Base-by-base conservation (phyloP, 2,888 invertebrate species). In the Scelioninae gen. 2 region DNA sequence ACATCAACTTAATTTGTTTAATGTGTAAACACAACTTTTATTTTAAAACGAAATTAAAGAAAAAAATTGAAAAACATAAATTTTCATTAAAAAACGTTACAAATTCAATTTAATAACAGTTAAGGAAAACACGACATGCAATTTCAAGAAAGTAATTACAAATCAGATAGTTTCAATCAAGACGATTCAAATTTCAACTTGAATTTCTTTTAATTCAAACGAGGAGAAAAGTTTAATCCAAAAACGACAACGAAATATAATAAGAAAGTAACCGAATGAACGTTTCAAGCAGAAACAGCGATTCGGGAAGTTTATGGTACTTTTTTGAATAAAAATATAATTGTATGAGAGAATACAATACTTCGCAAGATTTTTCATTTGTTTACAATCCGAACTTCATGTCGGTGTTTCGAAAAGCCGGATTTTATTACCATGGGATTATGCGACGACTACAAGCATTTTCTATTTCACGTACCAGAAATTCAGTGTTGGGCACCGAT, bases 401-500 rank as follows among this genome's bases (percentile, higher is more conserved):
- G 61, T 46, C 46, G 50, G 18, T 67, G 71, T 61, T 72, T 55
- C 48, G 67, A 61, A 72, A 74, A 74, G 70, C 69, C 65, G 55
- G 48, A 64, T 69, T 69, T 74, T 74, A 73, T 73, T 60, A 69
- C 64, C 58, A 35, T 35, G 9, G 69, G 73, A 73, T 73, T 73
- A 73, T 39, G 58, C 52, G 19, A 46, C 9, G 64, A 55, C 65
- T 64, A 64, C 69, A 65, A 69, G 65, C 65, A 46, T 74, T 74
- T 69, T 74, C 74, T 74, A 70, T 74, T 74, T 69, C 74, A 22
- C 43, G 48, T 60, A 65, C 31, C 65, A 69, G 69, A 73, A 61
- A 70, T 65, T 74, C 65, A 65, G 46, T 53, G 69, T 65, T 65
- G 48, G 69, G 7, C 41, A 53, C 58, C 53, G 55, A 69, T 69